Conservation (phyloP, 2,888 invertebrate species). For the Meiosimyza decipiens region DNA sequence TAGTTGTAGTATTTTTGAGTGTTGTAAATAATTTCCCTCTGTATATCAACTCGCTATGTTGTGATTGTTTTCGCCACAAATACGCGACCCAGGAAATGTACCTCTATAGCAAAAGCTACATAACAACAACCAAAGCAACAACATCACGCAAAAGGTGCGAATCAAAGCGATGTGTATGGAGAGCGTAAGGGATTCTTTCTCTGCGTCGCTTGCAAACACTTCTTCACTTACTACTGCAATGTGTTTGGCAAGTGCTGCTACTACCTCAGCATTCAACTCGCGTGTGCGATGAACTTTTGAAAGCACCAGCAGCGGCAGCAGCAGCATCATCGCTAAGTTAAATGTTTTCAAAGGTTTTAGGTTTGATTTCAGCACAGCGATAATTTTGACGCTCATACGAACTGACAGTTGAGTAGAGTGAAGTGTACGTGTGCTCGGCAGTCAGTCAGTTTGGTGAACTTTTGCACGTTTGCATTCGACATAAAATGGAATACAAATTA, state of each 20-base stretch:
- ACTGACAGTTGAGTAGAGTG: not conserved
- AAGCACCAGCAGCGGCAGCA: too few species aligned
- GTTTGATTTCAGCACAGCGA: not conserved
- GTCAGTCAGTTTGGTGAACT: not conserved
- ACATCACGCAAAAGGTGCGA: slow-evolving; percentile 24
- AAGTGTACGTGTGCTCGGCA: not conserved
- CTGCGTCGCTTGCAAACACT: too few species aligned
- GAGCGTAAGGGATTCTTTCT: not conserved
- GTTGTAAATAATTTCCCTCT: too few species aligned
- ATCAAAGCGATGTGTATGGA: not conserved
- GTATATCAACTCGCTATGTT: not conserved
- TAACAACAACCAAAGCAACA: not conserved
- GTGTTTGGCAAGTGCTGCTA: too few species aligned
- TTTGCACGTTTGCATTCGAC: not conserved
- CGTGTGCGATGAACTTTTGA: too few species aligned
- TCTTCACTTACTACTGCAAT: too few species aligned
- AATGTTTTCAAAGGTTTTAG: too few species aligned
- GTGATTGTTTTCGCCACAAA: slow-evolving; percentile 41
- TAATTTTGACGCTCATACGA: not conserved
- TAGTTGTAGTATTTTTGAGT: too few species aligned
- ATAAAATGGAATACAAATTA: slow-evolving; percentile 18
- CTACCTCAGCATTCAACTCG: too few species aligned
- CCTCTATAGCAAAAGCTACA: slow-evolving; percentile 4
- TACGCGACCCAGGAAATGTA: slow-evolving; percentile 45
- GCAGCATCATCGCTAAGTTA: too few species aligned